Percentiles rank a stretch among this genome's conserved stretches.
These are phyloP conservation scores for Cinclus mexicanus DNA, from an alignment of 2,113 vertebrate genomes.

Conservation along the genomic window DNA sequence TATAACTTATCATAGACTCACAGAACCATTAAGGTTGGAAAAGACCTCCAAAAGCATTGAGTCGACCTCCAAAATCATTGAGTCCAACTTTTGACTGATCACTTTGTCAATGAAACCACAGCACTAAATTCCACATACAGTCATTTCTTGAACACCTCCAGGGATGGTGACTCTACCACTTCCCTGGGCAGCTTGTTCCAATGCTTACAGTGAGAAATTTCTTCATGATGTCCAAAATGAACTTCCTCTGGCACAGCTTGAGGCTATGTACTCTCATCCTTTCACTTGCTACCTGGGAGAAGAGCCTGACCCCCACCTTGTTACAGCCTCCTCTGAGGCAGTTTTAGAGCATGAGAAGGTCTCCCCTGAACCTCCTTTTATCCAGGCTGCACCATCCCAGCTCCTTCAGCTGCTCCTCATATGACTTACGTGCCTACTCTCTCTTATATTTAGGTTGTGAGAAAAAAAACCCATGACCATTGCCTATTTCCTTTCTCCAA, in stretches of 20 bases:
- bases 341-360: background rate
- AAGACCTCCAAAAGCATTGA: background rate
- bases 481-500: background rate
- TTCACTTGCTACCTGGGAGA: background rate
- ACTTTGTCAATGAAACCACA: background rate
- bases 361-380: background rate
- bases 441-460: background rate
- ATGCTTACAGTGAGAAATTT: background rate
- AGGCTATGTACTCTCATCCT: background rate
- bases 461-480: background rate
- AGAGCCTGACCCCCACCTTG: accelerated
- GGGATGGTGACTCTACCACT: background rate
- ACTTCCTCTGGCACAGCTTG: background rate
- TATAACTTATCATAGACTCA: background rate
- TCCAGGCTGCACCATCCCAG: background rate
- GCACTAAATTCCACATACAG: background rate
- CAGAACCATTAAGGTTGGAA: background rate
- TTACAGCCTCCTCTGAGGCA: background rate
- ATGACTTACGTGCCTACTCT: background rate
- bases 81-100: background rate
- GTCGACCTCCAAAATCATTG: background rate
- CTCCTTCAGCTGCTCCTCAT: background rate
- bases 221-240: background rate
- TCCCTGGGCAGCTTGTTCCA: background rate
- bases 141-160: background rate